Conservation (phyloP, 92 coral and sea anemone species). For the Siderastrea siderea region DNA sequence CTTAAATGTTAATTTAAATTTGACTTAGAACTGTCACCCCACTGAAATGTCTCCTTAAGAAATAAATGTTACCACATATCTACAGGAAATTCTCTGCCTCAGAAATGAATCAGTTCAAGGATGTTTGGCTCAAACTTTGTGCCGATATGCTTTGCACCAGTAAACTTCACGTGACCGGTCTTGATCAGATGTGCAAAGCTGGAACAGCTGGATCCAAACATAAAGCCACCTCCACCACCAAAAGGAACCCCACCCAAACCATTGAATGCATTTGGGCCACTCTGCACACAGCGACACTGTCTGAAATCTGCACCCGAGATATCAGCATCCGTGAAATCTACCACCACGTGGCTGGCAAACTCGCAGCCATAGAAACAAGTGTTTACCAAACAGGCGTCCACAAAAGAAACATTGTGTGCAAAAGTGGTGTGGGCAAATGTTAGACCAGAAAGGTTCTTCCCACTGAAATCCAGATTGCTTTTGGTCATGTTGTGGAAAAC, state of each 20-base stretch:
- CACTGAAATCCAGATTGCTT: constrained; percentile 86
- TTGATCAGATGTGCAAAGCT: constrained; percentile 93
- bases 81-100: background rate
- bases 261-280: constrained; percentile 88
- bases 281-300: constrained; percentile 95
- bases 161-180: constrained; percentile 88
- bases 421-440: constrained; percentile 96
- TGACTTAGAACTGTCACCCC: background rate
- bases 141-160: constrained; percentile 91
- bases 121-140: constrained; percentile 94
- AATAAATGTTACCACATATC: background rate
- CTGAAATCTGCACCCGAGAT: constrained; percentile 97
- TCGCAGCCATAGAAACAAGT: constrained; percentile 99
- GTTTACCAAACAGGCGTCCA: constrained; percentile 75
- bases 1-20: background rate
- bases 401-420: constrained; percentile 95
- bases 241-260: constrained; percentile 77
- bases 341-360: constrained; percentile 95
- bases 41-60: background rate
- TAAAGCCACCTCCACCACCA: constrained; percentile 88
- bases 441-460: constrained; percentile 89
- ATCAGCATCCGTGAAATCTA: constrained; percentile 90
- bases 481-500: constrained; percentile 95
- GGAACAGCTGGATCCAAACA: constrained; percentile 98
- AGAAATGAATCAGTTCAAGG: constrained; percentile 83